Evolutionary conservation across 2,888 invertebrate genomes (phyloP).

Genomic region (Gasteruption jaculator): DNA sequence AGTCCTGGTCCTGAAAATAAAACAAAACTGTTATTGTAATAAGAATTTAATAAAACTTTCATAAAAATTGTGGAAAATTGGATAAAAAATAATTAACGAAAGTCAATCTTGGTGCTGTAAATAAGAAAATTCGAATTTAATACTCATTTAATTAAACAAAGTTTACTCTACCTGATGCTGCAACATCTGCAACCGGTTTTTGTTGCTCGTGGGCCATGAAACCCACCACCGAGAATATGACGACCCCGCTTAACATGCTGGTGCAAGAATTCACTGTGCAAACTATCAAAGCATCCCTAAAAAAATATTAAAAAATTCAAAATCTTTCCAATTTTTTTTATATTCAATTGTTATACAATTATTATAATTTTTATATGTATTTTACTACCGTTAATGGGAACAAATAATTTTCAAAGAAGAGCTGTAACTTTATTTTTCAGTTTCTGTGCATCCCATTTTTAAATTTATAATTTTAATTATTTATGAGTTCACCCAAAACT

Average conservation of each 20-base stretch:
- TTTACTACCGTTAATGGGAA: too few relatives aligned
- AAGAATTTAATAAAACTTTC: neutral
- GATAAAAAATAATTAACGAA: too few relatives aligned
- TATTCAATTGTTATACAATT: too few relatives aligned
- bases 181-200: constrained; percentile 49
- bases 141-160: neutral
- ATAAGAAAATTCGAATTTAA: too few relatives aligned
- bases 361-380: too few relatives aligned
- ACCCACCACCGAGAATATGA: constrained; percentile 57
- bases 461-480: too few relatives aligned
- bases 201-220: constrained; percentile 55
- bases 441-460: too few relatives aligned
- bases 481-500: too few relatives aligned
- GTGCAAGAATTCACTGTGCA: constrained; percentile 53
- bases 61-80: too few relatives aligned
- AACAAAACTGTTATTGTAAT: constrained; percentile 2
- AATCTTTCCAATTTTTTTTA: constrained; percentile 14
- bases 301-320: constrained; percentile 47
- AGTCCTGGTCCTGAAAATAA: constrained; percentile 53
- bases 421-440: too few relatives aligned
- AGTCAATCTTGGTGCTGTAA: too few relatives aligned
- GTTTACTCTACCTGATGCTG: constrained; percentile 50
- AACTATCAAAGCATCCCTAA: constrained; percentile 44
- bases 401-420: too few relatives aligned
- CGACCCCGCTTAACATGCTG: constrained; percentile 56